These are phyloP conservation scores for Solenopsis fugax DNA, from an alignment of 1,140 invertebrate genomes.

Conservation along the genomic window DNA sequence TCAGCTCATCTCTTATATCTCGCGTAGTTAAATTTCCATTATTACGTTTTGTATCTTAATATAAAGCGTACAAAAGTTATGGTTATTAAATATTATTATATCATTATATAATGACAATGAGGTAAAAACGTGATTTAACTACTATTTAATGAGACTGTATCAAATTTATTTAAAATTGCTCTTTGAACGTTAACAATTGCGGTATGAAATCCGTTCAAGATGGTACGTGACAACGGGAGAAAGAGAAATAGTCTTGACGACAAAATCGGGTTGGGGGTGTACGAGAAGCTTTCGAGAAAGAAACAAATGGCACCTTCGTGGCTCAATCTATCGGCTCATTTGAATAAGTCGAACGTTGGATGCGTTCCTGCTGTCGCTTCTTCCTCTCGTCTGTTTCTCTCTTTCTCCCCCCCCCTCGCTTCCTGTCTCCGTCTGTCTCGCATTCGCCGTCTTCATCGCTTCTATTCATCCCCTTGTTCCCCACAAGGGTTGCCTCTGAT, in stretches of 20 bases:
- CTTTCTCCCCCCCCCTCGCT: constrained; percentile 13
- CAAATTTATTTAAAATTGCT: not conserved
- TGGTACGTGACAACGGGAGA: constrained; percentile 23
- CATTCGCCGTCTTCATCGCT: constrained; percentile 31
- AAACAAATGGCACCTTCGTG: constrained; percentile 82
- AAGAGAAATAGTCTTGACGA: constrained; percentile 62
- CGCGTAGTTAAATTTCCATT: not conserved
- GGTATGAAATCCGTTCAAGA: constrained; percentile 29
- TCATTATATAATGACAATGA: not conserved
- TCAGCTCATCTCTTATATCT: constrained; percentile 23
- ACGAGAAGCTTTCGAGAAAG: constrained; percentile 72
- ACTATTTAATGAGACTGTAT: not conserved
- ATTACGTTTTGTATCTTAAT: not conserved
- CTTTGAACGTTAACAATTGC: constrained; percentile 30
- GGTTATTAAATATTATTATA: not conserved
- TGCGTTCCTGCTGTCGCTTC: constrained; percentile 35
- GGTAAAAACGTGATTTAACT: not conserved
- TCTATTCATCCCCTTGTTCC: constrained; percentile 41
- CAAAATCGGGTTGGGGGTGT: constrained; percentile 51
- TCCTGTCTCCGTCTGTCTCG: constrained; percentile 14
- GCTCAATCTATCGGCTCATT: constrained; percentile 83
- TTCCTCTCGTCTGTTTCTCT: not conserved
- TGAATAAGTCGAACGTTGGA: constrained; percentile 80
- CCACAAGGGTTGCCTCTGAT: constrained; percentile 38
- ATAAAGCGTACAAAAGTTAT: not conserved